Conservation (phyloP, 2,797 vertebrate species). For the Pitangus sulphuratus region DNA sequence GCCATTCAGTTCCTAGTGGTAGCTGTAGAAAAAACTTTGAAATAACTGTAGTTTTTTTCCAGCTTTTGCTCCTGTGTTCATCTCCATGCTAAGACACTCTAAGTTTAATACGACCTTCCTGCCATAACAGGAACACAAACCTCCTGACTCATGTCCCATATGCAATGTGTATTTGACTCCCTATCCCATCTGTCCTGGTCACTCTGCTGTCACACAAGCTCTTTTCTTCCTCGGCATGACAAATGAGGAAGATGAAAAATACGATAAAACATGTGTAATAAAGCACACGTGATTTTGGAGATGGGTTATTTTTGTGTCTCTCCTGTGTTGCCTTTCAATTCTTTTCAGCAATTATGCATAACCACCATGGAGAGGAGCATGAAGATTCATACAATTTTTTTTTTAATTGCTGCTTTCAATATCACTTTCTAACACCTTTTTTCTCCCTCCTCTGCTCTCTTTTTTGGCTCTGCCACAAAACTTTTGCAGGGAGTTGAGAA, state of each 20-base stretch:
- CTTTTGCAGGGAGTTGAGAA: neutral
- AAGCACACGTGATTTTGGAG: neutral
- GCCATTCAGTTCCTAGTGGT: neutral
- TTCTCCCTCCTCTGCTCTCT: accelerated
- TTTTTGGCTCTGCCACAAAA: neutral
- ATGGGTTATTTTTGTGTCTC: neutral
- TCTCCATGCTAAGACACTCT: neutral
- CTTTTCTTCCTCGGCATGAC: neutral
- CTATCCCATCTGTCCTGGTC: neutral
- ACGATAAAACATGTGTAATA: accelerated
- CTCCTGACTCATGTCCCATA: neutral
- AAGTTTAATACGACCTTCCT: neutral
- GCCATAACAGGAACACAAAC: neutral
- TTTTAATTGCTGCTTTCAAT: neutral
- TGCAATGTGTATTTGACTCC: neutral
- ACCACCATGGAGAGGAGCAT: accelerated
- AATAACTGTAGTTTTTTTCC: neutral
- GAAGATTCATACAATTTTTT: neutral
- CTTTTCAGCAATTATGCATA: neutral
- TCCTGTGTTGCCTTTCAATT: neutral
- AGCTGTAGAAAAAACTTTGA: neutral
- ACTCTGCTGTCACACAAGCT: neutral
- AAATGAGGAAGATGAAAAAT: neutral
- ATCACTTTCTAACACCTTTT: neutral
- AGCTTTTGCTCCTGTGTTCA: neutral